Percentiles rank a stretch among this genome's conserved stretches.
Evolutionary conservation across 2,113 vertebrate species (phyloP).

Genomic region (Cryptotis parvus): DNA sequence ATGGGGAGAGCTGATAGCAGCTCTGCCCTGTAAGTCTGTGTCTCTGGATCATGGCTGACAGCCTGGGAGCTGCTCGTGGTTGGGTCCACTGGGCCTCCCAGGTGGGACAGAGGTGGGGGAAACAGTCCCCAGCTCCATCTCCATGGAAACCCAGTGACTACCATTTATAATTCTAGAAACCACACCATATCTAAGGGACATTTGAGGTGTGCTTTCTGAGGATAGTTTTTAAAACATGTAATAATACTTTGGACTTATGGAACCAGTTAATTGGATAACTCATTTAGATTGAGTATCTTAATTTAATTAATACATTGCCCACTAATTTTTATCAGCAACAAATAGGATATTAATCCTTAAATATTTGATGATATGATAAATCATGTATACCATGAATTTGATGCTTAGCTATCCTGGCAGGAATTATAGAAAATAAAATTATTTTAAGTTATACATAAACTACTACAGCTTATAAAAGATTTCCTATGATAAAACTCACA

Average conservation of each 20-base stretch:
- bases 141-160: no score
- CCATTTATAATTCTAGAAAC: no score
- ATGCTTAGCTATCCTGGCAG: neutral
- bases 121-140: no score
- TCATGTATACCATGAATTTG: neutral
- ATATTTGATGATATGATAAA: constrained; percentile 49
- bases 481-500: constrained; percentile 11
- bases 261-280: constrained; percentile 44
- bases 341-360: constrained; percentile 43
- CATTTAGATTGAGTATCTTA: constrained; percentile 39
- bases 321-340: constrained; percentile 54
- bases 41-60: no score
- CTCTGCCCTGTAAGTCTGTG: no score
- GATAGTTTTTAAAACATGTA: constrained; percentile 43
- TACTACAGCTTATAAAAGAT: neutral
- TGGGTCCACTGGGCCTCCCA: no score
- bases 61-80: no score
- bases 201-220: no score
- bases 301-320: constrained; percentile 33
- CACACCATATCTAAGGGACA: no score
- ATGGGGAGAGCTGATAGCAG: no score
- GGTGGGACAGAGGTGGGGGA: no score
- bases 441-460: constrained; percentile 18
- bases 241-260: constrained; percentile 40
- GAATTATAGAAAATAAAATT: constrained; percentile 13